Evolutionary conservation across 2,113 vertebrate species (phyloP).

Genomic region (Mesocricetus auratus): DNA sequence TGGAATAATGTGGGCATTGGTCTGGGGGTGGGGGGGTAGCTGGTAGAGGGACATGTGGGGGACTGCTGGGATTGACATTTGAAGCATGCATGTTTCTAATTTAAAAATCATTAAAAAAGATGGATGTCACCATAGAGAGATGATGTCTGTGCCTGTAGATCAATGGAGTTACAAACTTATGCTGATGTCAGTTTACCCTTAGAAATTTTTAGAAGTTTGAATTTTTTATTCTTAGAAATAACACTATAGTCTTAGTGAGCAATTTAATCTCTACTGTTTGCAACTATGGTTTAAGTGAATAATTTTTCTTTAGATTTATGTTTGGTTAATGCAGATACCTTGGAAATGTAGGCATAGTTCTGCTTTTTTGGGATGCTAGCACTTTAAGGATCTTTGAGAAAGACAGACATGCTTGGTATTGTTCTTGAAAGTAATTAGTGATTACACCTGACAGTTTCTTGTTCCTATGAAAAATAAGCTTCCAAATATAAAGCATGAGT

Average conservation of each 20-base stretch:
- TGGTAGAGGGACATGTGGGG: no score
- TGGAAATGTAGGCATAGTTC: not conserved
- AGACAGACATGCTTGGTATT: not conserved
- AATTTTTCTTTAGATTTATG: not conserved
- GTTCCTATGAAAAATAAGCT: not conserved
- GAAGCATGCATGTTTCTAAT: no score
- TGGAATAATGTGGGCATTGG: no score
- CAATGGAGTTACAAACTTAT: not conserved
- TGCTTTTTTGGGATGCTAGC: not conserved
- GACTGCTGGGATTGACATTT: no score
- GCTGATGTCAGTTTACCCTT: not conserved
- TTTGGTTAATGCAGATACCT: not conserved
- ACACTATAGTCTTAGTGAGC: not conserved
- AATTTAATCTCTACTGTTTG: not conserved
- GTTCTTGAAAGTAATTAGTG: constrained; percentile 1
- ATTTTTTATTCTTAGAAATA: not conserved
- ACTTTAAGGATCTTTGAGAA: not conserved
- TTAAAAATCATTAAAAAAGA: no score
- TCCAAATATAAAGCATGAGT: not conserved
- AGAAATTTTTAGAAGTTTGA: not conserved
- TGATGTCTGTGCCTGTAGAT: not conserved
- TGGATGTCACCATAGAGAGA: no score
- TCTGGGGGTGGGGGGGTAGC: no score
- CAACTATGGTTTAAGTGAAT: not conserved
- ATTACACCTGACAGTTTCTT: not conserved